These are phyloP conservation scores for Anguilla megastoma DNA, from an alignment of 2,797 vertebrate species.

Conservation along the genomic window DNA sequence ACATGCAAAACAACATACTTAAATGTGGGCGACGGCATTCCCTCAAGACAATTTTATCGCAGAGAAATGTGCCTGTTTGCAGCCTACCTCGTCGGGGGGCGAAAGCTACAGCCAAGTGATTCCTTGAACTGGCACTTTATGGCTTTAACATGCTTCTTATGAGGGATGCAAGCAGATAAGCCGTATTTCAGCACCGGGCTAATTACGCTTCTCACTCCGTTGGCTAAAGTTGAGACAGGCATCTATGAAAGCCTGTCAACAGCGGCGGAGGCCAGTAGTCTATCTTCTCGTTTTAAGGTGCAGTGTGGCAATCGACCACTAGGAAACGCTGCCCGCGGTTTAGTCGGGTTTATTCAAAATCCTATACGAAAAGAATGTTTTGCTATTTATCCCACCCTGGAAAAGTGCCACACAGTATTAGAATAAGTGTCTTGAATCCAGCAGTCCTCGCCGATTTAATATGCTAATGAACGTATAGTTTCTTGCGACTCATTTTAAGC, in stretches of 20 bases:
- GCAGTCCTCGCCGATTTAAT: background rate
- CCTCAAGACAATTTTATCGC: too few relatives aligned
- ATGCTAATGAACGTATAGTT: background rate
- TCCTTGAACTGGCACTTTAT: background rate
- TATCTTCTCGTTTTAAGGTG: background rate
- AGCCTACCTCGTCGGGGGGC: background rate
- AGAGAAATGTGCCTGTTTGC: background rate
- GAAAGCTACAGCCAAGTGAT: background rate
- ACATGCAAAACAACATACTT: too few relatives aligned
- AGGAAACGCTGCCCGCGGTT: background rate
- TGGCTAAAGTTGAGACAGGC: slow-evolving; percentile 7
- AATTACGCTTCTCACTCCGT: background rate
- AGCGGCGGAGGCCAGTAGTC: background rate
- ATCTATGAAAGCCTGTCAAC: background rate
- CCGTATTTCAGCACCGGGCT: background rate
- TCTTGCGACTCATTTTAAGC: background rate
- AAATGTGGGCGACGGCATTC: too few relatives aligned
- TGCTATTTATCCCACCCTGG: background rate
- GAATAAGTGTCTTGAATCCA: background rate
- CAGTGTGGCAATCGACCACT: background rate
- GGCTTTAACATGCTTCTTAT: background rate
- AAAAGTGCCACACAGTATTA: background rate
- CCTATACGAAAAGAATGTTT: background rate
- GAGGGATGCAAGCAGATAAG: background rate
- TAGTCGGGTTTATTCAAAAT: background rate